Base-by-base conservation (phyloP, 2,113 vertebrate species). In the Todiramphus chloris region DNA sequence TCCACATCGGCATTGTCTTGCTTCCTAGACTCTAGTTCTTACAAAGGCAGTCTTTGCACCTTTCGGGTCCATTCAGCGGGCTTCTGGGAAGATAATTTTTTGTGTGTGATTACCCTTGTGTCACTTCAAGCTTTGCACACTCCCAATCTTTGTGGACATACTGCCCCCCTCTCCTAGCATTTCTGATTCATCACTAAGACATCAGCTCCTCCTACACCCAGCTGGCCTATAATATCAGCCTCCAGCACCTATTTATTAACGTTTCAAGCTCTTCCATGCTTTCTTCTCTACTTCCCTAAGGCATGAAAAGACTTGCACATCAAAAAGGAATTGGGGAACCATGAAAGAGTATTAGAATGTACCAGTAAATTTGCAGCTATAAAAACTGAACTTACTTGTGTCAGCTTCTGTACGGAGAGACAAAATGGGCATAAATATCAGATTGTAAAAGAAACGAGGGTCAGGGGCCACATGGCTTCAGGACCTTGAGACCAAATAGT, bases 231-330 rank as follows among this genome's bases (percentile, higher is more conserved):
- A 85, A 58, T 83, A 90, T 44, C 58, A 86, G 55, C 75, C 72
- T 77, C 59, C 75, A 83, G 88, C 90, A 62, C 63, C 21, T 88
- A 58, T 58, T 93, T 85, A 75, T 90, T 95, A 87, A 79, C 7
- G 3, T 95, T 92, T 92, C 66, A 83, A 83, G 48, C 83, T 59
- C 48, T 91, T 85, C 53, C 63, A 50, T 88, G 55, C 58, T 93
- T 88, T 92, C 70, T 93, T 82, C 79, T 74, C 4, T 88, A 79
- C 59, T 93, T 70, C 83, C 86, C 77, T 78, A 46, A 88, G 86
- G 95, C 88, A 67, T 67, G 64, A 95, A 89, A 85, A 41, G 46
- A 69, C 94, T 92, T 94, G 70, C 41, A 83, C 83, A 90, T 97
- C 80, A 93, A 89, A 97, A 92, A 90, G 59, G 46, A 93, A 80